phyloP scores from a whole-genome alignment of 2,797 vertebrate species.

The Protosalanx chinensis region DNA sequence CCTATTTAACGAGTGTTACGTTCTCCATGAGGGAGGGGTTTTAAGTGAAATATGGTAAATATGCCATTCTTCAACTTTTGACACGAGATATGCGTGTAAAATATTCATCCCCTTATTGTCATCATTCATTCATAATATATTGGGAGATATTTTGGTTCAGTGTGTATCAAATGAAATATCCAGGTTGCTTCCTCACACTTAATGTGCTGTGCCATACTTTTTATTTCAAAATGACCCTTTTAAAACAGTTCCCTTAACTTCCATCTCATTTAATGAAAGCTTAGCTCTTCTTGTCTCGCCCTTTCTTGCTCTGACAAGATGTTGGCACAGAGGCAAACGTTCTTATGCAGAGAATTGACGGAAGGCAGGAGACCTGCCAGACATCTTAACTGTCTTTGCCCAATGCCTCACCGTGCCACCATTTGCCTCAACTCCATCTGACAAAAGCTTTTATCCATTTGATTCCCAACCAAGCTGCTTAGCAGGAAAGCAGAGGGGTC shows the following conservation, averaged over 20 bases:
- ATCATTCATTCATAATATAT: no score
- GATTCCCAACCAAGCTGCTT: conserved; percentile 42
- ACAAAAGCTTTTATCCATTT: conserved; percentile 66
- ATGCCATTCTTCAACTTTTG: no score
- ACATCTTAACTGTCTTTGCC: conserved; percentile 20
- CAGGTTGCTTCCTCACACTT: not conserved
- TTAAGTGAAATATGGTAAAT: no score
- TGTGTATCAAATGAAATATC: not conserved
- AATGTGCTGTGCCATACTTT: not conserved
- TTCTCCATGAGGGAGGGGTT: no score
- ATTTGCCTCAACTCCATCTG: conserved; percentile 33
- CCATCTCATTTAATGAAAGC: not conserved
- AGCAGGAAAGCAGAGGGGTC: conserved; percentile 7
- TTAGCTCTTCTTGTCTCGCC: not conserved
- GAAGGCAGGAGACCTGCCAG: conserved; percentile 26
- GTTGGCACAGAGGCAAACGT: not conserved
- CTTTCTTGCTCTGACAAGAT: not conserved
- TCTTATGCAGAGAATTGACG: not conserved
- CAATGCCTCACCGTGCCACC: no score
- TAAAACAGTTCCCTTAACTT: not conserved
- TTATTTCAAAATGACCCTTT: not conserved
- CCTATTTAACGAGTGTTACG: no score
- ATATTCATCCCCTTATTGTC: no score
- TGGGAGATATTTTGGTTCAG: no score
- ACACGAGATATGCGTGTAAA: no score